Base-by-base conservation (phyloP, 1,140 invertebrate species). In the Tribolium madens region DNA sequence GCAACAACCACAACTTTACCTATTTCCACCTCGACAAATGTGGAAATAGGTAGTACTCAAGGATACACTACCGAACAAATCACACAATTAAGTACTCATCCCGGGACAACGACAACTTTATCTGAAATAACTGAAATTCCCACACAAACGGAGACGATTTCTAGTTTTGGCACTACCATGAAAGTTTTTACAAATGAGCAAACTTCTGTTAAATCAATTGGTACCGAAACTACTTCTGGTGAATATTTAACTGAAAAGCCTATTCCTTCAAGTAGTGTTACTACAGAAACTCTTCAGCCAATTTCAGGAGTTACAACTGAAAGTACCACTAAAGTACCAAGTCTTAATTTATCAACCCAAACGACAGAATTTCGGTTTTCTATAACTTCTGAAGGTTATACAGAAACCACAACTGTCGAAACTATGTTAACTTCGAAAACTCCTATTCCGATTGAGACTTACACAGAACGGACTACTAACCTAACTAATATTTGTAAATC, bases 401-500 rank as follows among this genome's bases (percentile, higher is more conserved):
- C 57, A 52, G 48, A 57, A 50, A 15, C 21, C 17, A 52, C 60
- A 70, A 42, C 60, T 42, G 33, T n/a, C 17, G 33, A 18, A 71
- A 53, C 76, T n/a, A n/a, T 17, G 21, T 18, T 46, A 77, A 52
- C 26, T 70, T 10, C 21, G 46, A 75, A 17, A 21, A 53, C 21
- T 31, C 64, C 68, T 42, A 71, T 77, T 36, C 64, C 76, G 10
- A 78, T 80, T 46, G 76, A 76, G 69, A 77, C 78, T 21, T 72
- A 47, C 18, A 81, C 79, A 15, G 74, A 79, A 15, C 14, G 72
- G 46, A 68, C 57, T 70, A 76, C 71, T 81, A 81, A 80, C 53
- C 68, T 72, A 42, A 80, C 77, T 79, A 82, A 81, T 68, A 53
- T 75, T 33, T 93, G 92, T 87, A 87, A 90, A 76, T 87, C 87